Evolutionary conservation across 2,113 vertebrate genomes (phyloP), one percentile per base, ranked within the genome.

Genomic region (Calidris pygmaea): DNA sequence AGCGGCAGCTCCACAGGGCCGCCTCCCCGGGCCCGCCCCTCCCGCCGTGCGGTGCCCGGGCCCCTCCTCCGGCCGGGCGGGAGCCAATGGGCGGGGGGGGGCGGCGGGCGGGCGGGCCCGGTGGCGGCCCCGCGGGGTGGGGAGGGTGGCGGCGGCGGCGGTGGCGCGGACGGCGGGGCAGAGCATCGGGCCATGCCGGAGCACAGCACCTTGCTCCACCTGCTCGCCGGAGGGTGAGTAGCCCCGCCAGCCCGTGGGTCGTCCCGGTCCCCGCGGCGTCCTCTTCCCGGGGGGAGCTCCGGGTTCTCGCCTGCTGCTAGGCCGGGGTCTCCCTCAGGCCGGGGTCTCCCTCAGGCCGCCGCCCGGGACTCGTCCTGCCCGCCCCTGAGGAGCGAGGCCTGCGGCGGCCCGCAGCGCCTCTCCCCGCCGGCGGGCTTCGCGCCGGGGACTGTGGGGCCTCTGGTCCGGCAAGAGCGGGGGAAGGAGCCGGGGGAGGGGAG

Each of bases 141-240:
- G 37, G n/a, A n/a, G 37, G 67, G 34, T 6, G 5, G 32, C 14
- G 47, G 19, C 14, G 30, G 19, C 56, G 41, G n/a, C 14, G 30
- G 19, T 34, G 41, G n/a, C 6, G 5, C n/a, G 39, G 60, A 29
- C 6, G 11, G 20, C 4, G 22, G 8, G 1, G 66, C 7, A 10
- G 79, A 37, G n/a, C 21, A 18, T 5, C 10, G 50, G 37, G 73
- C 21, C 35, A 94, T 92, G 95, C 35, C 30, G 34, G 19, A 87
- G 82, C 77, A 73, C 27, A 87, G 94, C 89, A 72, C 78, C 17
- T 22, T 95, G 71, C 87, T 97, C 10, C 93, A 96, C 21, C 78
- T 97, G 48, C 3, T 94, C 48, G 95, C 95, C 1, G 96, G 96
- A 84, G 96, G 95, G 96, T 96, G 96, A 96, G 95, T 94, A 45